A percentile compares a stretch with the other conserved stretches of the same genome.
phyloP scores from a whole-genome alignment of 92 coral and sea anemone species.

The Bergia puertoricense region DNA sequence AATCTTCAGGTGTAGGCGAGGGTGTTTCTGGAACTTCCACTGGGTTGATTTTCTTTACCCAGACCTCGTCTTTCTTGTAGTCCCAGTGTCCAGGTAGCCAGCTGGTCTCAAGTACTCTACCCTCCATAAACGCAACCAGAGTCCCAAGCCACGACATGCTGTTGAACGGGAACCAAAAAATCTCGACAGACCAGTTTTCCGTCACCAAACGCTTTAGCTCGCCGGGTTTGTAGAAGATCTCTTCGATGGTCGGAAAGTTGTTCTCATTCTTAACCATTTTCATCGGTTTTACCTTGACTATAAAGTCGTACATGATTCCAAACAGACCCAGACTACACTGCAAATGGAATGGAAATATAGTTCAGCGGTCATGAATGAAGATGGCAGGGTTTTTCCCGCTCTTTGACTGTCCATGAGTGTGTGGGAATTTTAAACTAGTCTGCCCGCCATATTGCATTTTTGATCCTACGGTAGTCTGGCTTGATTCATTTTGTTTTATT shows the following conservation, averaged over 20 bases:
- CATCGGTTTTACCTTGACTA: constrained; percentile 68
- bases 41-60: constrained; percentile 61
- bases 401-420: too few relatives aligned
- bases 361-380: too few relatives aligned
- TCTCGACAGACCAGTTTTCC: constrained; percentile 66
- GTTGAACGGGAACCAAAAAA: constrained; percentile 72
- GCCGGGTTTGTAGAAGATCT: constrained; percentile 53
- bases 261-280: constrained; percentile 54
- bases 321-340: constrained; percentile 71
- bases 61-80: constrained; percentile 52
- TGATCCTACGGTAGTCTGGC: too few relatives aligned
- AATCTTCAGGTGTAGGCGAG: constrained; percentile 51
- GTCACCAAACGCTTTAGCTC: constrained; percentile 41
- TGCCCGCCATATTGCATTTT: too few relatives aligned
- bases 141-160: constrained; percentile 55
- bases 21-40: constrained; percentile 46
- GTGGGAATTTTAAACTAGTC: too few relatives aligned
- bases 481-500: too few relatives aligned
- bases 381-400: too few relatives aligned
- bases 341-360: background rate
- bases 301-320: constrained; percentile 65
- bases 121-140: background rate
- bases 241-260: constrained; percentile 51
- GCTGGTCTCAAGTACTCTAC: background rate
- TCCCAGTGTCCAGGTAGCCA: constrained; percentile 26